Evolutionary conservation across 2,113 vertebrate species (phyloP).

Genomic region (Actenoides lindsayi): DNA sequence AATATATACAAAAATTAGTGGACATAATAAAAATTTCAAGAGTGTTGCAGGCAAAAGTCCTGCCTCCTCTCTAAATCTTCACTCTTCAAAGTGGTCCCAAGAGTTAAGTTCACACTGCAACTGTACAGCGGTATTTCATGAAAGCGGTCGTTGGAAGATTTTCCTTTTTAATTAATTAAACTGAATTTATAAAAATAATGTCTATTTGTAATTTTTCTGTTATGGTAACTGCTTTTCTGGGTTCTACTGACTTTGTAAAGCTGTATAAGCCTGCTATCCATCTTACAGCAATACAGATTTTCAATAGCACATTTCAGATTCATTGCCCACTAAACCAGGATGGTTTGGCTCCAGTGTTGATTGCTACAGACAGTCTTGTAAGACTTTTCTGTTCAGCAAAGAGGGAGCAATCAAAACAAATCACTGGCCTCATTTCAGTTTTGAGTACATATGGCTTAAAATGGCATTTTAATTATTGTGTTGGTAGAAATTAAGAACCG

Average conservation of each 20-base stretch:
- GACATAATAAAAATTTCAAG: not conserved
- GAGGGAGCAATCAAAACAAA: not conserved
- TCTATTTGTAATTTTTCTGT: not conserved
- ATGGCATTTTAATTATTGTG: not conserved
- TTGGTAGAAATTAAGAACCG: not conserved
- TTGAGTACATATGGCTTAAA: not conserved
- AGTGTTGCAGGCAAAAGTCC: not conserved
- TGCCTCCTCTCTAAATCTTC: not conserved
- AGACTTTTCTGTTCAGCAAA: not conserved
- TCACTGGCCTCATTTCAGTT: not conserved
- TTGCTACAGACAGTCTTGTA: not conserved
- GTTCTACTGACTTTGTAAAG: not conserved
- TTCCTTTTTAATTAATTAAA: not conserved
- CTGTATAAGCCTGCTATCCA: not conserved
- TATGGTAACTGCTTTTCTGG: not conserved
- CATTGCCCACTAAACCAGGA: not conserved
- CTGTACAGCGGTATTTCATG: not conserved
- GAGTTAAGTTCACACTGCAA: not conserved
- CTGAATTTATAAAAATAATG: fast-evolving
- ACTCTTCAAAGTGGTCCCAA: not conserved
- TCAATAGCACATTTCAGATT: not conserved
- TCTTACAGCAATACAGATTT: not conserved
- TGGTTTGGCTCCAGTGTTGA: not conserved
- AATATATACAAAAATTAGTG: not conserved
- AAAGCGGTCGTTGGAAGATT: not conserved